phyloP scores from a whole-genome alignment of 2,113 vertebrate species.

The Neolamprologus ventralis region DNA sequence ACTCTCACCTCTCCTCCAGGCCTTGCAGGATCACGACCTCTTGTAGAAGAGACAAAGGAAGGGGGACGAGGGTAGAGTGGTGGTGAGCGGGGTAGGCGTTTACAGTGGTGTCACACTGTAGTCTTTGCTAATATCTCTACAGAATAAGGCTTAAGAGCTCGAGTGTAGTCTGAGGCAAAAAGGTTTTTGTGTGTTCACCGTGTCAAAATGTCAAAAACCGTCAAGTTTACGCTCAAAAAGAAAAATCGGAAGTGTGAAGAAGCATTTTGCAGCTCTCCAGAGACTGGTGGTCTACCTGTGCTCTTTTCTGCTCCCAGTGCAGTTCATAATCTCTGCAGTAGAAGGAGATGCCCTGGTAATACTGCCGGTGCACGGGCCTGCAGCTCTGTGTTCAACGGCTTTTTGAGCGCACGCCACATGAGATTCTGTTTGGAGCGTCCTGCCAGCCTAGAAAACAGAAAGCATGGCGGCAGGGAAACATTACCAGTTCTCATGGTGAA shows the following conservation, averaged over 20 bases:
- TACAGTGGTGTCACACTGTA: background rate
- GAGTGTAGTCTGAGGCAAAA: background rate
- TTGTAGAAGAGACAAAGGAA: background rate
- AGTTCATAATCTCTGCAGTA: background rate
- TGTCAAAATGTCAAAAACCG: background rate
- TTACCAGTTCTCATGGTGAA: background rate
- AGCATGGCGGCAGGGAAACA: background rate
- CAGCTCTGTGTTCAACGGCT: background rate
- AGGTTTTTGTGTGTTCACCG: background rate
- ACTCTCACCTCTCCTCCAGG: conserved; percentile 35
- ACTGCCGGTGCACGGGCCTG: background rate
- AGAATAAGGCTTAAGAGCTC: background rate
- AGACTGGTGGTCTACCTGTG: background rate
- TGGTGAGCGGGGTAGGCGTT: background rate
- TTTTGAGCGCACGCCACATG: background rate
- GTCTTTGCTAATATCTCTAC: background rate
- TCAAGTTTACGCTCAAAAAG: background rate
- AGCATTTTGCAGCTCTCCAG: background rate
- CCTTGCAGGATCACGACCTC: conserved; percentile 20
- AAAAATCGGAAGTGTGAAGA: background rate
- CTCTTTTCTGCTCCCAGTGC: background rate
- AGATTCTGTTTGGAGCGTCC: background rate
- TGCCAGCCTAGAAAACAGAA: background rate
- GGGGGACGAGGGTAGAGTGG: background rate
- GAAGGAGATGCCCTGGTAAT: background rate